These are phyloP conservation scores for Sebastolobus altivelis DNA, from an alignment of 2,797 vertebrate genomes.

Conservation along the genomic window DNA sequence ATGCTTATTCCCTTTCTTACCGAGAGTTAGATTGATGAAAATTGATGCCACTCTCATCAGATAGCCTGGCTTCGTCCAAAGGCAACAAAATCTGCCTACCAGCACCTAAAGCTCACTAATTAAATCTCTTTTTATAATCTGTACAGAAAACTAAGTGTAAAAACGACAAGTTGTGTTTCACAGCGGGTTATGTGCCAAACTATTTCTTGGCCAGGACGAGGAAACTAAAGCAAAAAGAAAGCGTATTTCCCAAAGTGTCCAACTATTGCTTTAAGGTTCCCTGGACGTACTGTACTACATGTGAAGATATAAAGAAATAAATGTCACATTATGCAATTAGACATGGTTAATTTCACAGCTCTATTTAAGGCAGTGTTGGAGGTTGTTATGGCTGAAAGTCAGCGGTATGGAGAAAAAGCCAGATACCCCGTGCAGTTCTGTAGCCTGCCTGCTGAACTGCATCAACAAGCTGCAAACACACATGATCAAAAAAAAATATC, in stretches of 20 bases:
- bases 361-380: constrained; percentile 17
- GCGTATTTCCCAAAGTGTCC: not conserved
- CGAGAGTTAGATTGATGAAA: not conserved
- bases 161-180: not conserved
- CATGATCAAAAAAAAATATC: constrained; percentile 72
- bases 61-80: not conserved
- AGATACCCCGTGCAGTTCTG: constrained; percentile 34
- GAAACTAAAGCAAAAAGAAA: not conserved
- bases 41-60: not conserved
- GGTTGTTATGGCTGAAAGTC: constrained; percentile 38
- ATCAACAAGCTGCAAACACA: constrained; percentile 61
- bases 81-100: not conserved
- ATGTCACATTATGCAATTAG: constrained; percentile 14
- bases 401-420: constrained; percentile 30
- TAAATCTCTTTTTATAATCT: not conserved
- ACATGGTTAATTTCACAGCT: constrained; percentile 14
- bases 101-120: not conserved
- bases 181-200: not conserved
- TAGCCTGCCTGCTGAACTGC: constrained; percentile 25
- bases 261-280: not conserved
- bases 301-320: not conserved
- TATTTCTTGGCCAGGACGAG: not conserved
- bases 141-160: not conserved
- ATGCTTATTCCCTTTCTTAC: not conserved
- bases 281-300: not conserved